Percentiles rank a stretch among this genome's conserved stretches.
Evolutionary conservation across 2,113 vertebrate species (phyloP).

Genomic region (Bombycilla garrulus): DNA sequence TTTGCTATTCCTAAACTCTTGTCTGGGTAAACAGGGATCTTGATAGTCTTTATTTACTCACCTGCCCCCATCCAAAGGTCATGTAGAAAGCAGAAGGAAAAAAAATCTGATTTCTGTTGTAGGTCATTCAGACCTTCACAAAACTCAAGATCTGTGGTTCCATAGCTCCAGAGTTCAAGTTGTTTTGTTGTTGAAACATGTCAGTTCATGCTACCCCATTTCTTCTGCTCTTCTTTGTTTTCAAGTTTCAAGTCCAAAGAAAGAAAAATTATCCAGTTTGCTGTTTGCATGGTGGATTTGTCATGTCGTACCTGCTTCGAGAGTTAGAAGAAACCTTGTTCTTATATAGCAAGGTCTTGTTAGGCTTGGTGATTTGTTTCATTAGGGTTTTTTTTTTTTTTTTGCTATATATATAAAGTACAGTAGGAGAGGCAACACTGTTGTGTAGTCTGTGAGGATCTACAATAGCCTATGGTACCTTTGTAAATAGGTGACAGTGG

Average conservation of each 20-base stretch:
- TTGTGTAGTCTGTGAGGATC: not conserved
- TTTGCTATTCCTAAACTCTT: not conserved
- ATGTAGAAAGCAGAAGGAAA: not conserved
- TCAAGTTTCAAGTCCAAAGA: not conserved
- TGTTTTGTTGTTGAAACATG: not conserved
- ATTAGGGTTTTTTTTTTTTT: no score
- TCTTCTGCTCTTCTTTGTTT: not conserved
- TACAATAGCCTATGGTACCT: not conserved
- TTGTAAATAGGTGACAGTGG: not conserved
- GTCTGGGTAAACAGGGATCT: not conserved
- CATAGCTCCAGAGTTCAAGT: not conserved
- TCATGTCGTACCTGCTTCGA: not conserved
- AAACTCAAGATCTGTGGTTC: not conserved
- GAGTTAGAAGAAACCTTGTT: not conserved
- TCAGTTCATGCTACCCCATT: not conserved
- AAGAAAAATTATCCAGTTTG: not conserved
- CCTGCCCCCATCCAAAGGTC: not conserved
- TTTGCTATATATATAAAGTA: not conserved
- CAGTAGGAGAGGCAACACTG: not conserved
- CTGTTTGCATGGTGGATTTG: not conserved
- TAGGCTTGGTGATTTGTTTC: not conserved
- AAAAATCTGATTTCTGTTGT: not conserved
- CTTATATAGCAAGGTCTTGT: not conserved
- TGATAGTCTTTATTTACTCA: not conserved
- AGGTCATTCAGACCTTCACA: not conserved